A percentile compares a stretch with the other conserved stretches of the same genome.
phyloP scores from a whole-genome alignment of 2,888 invertebrate species.

The Cheilosia grossa region DNA sequence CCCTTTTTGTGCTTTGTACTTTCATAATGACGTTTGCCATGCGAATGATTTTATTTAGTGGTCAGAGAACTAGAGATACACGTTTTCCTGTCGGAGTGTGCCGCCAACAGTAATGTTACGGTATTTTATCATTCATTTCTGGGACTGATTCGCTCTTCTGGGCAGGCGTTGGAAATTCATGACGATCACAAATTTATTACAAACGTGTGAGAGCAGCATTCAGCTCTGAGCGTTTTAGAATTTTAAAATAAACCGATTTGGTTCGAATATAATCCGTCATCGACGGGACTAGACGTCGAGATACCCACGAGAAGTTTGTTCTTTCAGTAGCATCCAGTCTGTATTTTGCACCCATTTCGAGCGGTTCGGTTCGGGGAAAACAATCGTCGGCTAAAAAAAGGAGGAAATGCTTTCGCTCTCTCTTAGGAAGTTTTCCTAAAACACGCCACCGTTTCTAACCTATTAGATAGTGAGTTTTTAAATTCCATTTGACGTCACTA shows the following conservation, averaged over 20 bases:
- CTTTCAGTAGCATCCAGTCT: constrained; percentile 52
- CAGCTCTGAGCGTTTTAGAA: constrained; percentile 16
- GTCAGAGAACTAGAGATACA: constrained; percentile 35
- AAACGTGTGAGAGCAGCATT: constrained; percentile 17
- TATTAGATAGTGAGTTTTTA: constrained; percentile 41
- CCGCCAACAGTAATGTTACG: constrained; percentile 12
- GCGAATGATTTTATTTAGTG: constrained; percentile 20
- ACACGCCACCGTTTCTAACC: constrained; percentile 56
- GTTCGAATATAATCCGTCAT: constrained; percentile 51
- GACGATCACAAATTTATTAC: constrained; percentile 55
- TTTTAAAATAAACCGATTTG: constrained; percentile 60
- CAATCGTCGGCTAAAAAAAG: neutral
- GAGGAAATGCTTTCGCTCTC: neutral
- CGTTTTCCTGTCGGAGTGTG: constrained; percentile 26
- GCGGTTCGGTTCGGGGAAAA: constrained; percentile 46
- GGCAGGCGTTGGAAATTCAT: constrained; percentile 71
- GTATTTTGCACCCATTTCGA: constrained; percentile 46
- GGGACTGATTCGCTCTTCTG: constrained; percentile 48
- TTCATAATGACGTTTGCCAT: constrained; percentile 63
- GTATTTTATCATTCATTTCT: constrained; percentile 29
- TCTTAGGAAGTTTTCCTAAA: constrained; percentile 16
- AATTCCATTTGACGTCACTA: constrained; percentile 50
- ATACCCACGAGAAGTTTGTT: constrained; percentile 9
- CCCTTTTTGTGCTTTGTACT: constrained; percentile 49
- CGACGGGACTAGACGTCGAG: constrained; percentile 17